Evolutionary conservation across 2,888 invertebrate species (phyloP).

Genomic region (Tuta absoluta): DNA sequence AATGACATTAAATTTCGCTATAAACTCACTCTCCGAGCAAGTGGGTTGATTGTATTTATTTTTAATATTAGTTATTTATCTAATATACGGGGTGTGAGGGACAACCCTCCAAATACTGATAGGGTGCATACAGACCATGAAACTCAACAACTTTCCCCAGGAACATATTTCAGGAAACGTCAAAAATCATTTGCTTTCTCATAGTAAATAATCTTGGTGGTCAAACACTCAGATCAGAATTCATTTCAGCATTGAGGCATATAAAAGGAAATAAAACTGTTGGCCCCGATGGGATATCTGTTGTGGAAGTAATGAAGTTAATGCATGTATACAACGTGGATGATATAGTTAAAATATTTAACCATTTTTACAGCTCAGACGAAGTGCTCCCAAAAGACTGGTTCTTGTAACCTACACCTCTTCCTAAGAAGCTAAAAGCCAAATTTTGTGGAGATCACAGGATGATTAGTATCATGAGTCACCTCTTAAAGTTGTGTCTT

Average conservation of each 20-base stretch:
- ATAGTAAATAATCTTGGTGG: no score
- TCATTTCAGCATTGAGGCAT: neutral
- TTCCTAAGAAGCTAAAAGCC: slow-evolving; percentile 9
- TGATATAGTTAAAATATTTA: neutral
- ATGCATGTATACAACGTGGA: neutral
- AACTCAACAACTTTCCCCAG: no score
- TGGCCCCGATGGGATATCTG: neutral
- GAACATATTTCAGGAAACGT: no score
- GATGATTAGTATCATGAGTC: slow-evolving; percentile 1
- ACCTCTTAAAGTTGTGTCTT: neutral
- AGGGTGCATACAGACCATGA: no score
- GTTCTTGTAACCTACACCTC: neutral
- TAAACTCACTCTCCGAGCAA: no score
- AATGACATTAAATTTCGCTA: no score
- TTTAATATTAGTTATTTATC: no score
- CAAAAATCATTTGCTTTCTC: no score
- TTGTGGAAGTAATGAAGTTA: neutral
- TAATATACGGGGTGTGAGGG: no score
- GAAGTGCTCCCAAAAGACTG: slow-evolving; percentile 5
- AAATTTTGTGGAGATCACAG: neutral
- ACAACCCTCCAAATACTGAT: no score
- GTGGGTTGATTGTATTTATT: no score
- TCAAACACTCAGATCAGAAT: neutral
- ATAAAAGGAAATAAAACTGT: neutral
- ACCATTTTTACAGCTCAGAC: neutral